Evolutionary conservation across 2,888 invertebrate species (phyloP).

Genomic region (Drosophila acutilabella): DNA sequence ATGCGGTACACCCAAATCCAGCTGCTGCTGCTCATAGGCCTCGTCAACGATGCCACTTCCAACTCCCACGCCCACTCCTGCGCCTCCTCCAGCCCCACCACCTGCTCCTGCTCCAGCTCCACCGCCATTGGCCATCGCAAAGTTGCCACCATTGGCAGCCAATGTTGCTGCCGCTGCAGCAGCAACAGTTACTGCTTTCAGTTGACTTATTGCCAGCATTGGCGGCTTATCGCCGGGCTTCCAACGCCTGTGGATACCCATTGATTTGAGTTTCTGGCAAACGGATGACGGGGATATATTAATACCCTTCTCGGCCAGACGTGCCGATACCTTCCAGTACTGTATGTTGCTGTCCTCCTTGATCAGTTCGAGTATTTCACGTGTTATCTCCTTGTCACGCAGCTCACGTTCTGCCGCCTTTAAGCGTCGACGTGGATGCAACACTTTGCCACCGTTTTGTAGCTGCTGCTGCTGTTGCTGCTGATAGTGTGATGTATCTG

Average conservation of each 20-base stretch:
- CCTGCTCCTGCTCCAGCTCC: not conserved
- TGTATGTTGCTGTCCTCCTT: conserved; percentile 84
- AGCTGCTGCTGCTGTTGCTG: conserved; percentile 34
- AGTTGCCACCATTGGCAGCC: conserved; percentile 40
- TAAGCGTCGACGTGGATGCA: conserved; percentile 80
- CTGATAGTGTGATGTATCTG: conserved; percentile 62
- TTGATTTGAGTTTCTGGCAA: conserved; percentile 84
- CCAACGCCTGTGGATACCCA: conserved; percentile 84
- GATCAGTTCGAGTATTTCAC: conserved; percentile 84
- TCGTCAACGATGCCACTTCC: conserved; percentile 63
- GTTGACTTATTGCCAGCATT: conserved; percentile 80
- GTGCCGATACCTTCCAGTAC: conserved; percentile 85
- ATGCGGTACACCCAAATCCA: conserved; percentile 84
- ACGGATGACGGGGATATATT: conserved; percentile 84
- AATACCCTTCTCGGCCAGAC: conserved; percentile 84
- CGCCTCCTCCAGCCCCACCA: not conserved
- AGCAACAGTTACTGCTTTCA: conserved; percentile 72
- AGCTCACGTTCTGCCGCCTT: conserved; percentile 83
- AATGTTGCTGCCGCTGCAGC: conserved; percentile 39
- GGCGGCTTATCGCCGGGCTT: conserved; percentile 84
- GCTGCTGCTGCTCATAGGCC: conserved; percentile 81
- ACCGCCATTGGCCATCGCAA: conserved; percentile 45
- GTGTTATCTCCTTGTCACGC: conserved; percentile 83
- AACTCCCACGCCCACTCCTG: conserved; percentile 22
- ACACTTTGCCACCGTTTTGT: conserved; percentile 48